phyloP scores from a whole-genome alignment of 2,888 invertebrate species.

The Sphecodes monilicornis region DNA sequence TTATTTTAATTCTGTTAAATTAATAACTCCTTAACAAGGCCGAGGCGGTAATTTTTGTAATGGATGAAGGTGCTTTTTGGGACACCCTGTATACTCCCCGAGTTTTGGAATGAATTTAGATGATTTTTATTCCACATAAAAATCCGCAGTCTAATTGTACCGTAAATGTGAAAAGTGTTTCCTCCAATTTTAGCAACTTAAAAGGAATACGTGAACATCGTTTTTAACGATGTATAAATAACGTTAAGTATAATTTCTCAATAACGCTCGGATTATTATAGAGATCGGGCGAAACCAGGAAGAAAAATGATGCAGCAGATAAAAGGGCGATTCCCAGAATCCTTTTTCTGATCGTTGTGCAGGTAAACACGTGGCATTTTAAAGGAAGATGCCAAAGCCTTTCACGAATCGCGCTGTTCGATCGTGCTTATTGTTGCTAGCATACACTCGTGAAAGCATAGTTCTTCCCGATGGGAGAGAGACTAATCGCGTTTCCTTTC shows the following conservation, averaged over 20 bases:
- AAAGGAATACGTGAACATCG: no score
- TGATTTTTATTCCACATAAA: no score
- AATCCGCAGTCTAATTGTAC: no score
- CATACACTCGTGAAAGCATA: constrained; percentile 29
- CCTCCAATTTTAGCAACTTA: no score
- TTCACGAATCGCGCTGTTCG: constrained; percentile 69
- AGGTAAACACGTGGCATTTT: constrained; percentile 70
- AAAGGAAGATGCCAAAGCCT: constrained; percentile 62
- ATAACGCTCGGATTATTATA: not conserved
- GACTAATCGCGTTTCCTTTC: constrained; percentile 35
- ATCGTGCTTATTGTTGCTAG: constrained; percentile 55
- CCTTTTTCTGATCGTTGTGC: constrained; percentile 60
- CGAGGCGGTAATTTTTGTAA: no score
- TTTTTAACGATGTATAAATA: no score
- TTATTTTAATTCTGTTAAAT: no score
- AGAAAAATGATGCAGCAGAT: constrained; percentile 10
- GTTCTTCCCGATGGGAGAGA: constrained; percentile 32
- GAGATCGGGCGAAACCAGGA: constrained; percentile 2
- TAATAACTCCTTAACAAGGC: no score
- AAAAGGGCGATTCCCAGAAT: constrained; percentile 49
- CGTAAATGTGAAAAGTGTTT: no score
- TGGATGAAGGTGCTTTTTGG: no score
- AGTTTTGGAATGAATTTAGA: no score
- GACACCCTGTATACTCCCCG: no score
- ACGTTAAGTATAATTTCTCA: not conserved